Evolutionary conservation across 2,113 vertebrate species (phyloP).

Genomic region (Nanorana parkeri): DNA sequence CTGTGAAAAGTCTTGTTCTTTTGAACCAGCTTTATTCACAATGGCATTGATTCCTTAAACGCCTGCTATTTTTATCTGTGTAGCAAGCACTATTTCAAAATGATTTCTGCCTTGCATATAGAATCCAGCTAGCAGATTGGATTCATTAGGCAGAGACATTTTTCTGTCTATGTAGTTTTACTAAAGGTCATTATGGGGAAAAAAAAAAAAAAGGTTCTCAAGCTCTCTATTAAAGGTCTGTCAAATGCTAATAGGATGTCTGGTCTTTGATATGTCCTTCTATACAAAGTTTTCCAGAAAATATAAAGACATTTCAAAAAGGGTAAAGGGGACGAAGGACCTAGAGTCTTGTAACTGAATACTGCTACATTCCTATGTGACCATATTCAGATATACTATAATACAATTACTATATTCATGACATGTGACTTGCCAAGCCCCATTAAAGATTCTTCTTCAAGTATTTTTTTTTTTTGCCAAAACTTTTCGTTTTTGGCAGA

Average conservation of each 20-base stretch:
- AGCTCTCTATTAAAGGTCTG: neutral
- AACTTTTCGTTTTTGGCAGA: no score
- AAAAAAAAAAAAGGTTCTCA: neutral
- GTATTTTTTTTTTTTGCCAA: no score
- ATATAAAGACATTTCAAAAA: neutral
- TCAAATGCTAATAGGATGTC: neutral
- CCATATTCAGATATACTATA: no score
- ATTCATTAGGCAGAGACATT: constrained; percentile 10
- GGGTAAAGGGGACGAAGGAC: no score
- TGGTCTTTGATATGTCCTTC: neutral
- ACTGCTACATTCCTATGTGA: no score
- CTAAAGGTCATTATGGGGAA: constrained; percentile 8
- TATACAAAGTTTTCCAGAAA: neutral
- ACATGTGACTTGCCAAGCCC: no score
- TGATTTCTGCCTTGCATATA: neutral
- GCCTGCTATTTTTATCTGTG: neutral
- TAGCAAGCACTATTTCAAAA: neutral
- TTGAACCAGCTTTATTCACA: constrained; percentile 21
- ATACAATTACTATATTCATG: no score
- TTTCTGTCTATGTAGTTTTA: neutral
- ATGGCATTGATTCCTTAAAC: constrained; percentile 9
- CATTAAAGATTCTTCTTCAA: no score
- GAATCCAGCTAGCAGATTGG: neutral
- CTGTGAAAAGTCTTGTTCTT: constrained; percentile 8
- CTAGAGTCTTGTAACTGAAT: no score